A percentile compares a stretch with the other conserved stretches of the same genome.
Conservation (phyloP, 2,113 vertebrate genomes). For the Odontophorus gujanensis region DNA sequence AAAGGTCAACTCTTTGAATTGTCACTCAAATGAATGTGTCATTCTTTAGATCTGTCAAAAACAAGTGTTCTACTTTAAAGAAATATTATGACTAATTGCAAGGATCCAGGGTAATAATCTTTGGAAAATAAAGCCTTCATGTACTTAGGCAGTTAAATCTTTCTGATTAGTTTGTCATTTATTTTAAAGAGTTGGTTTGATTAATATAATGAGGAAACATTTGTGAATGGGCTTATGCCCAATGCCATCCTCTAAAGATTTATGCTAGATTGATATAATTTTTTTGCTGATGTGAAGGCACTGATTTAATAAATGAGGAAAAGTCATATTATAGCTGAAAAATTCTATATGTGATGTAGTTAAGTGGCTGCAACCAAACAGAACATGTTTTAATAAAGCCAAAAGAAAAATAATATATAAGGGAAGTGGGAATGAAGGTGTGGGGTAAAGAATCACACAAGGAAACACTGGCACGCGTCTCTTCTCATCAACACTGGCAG, state of each 20-base stretch:
- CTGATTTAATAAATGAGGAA: background rate
- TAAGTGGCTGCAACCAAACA: background rate
- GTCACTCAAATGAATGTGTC: conserved; percentile 13
- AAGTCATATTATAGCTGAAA: background rate
- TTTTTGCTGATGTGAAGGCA: background rate
- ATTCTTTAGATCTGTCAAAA: conserved; percentile 11
- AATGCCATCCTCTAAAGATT: background rate
- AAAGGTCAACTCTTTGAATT: conserved; percentile 36
- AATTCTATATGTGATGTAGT: background rate
- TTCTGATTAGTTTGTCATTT: background rate
- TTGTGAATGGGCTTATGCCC: background rate
- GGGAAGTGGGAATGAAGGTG: background rate
- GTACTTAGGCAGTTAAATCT: background rate
- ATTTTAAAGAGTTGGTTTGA: background rate
- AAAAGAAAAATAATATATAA: background rate
- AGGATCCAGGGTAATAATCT: background rate
- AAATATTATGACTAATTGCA: conserved; percentile 7
- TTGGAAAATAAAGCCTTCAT: background rate
- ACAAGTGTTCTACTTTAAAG: background rate
- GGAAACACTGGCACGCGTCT: background rate
- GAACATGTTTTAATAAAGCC: background rate
- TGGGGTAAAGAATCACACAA: background rate
- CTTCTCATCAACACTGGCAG: background rate
- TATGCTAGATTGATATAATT: background rate
- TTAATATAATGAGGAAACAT: background rate